Evolutionary conservation across 2,797 vertebrate genomes (phyloP).

Genomic region (Furcifer pardalis): DNA sequence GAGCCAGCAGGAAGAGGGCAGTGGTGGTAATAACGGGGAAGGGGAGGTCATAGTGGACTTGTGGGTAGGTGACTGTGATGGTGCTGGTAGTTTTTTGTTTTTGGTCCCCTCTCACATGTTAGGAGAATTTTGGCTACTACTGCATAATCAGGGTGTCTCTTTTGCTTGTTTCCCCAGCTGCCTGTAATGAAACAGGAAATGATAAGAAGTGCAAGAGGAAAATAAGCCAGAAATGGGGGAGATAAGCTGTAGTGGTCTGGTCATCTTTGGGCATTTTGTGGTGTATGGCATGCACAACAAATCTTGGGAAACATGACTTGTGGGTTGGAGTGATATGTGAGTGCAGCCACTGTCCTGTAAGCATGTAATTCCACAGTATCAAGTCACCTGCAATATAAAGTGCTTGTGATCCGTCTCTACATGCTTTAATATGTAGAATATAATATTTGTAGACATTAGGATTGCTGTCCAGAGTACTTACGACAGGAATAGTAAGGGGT

Average conservation of each 20-base stretch:
- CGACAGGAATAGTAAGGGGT: too few species aligned
- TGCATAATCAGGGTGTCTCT: neutral
- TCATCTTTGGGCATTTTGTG: neutral
- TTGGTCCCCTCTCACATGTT: neutral
- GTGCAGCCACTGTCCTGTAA: neutral
- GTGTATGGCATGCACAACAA: neutral
- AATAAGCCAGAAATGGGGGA: neutral
- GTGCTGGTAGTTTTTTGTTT: too few species aligned
- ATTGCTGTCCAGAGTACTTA: neutral
- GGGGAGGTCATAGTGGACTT: neutral
- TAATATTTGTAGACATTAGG: neutral
- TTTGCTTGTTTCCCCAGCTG: neutral
- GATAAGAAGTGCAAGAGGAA: neutral
- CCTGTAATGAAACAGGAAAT: neutral
- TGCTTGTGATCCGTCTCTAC: neutral
- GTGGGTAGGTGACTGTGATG: neutral
- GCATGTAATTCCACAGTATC: neutral
- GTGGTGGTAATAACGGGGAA: neutral
- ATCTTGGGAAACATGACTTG: neutral
- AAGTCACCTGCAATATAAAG: neutral
- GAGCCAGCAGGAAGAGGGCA: neutral
- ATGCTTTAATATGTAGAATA: neutral
- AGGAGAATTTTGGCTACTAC: neutral
- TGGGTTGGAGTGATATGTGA: neutral
- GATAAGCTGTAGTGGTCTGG: neutral